Conservation (phyloP, 2,113 vertebrate genomes). For the Phaethornis superciliosus region DNA sequence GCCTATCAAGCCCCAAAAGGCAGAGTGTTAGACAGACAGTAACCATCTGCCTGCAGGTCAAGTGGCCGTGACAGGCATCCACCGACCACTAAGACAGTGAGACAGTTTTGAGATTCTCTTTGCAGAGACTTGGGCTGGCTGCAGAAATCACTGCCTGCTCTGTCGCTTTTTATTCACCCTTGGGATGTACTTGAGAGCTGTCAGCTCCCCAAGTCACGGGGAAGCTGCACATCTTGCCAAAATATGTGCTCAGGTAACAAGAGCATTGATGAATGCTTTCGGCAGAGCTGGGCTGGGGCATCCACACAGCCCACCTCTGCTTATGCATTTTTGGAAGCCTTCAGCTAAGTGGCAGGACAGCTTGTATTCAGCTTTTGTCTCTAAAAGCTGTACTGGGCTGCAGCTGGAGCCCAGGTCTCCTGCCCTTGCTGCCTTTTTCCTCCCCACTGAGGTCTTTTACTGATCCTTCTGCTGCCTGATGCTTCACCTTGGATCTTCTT, state of each 20-base stretch:
- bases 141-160: conserved; percentile 1
- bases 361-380: background rate
- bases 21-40: background rate
- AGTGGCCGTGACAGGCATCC: conserved; percentile 24
- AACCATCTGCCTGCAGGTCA: conserved; percentile 48
- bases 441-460: background rate
- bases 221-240: background rate
- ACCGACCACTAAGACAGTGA: background rate
- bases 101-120: background rate
- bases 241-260: background rate
- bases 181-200: conserved; percentile 45
- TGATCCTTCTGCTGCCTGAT: background rate
- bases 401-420: background rate
- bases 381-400: background rate
- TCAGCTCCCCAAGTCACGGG: background rate
- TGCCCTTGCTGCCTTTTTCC: background rate
- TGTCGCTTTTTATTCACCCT: background rate
- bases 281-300: background rate
- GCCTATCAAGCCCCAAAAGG: conserved; percentile 17
- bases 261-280: background rate
- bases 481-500: background rate
- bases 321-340: background rate
- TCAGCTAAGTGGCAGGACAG: background rate
- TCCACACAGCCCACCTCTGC: background rate
- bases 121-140: background rate